Evolutionary conservation across 2,888 invertebrate genomes (phyloP), one percentile per base, ranked within the genome.

Genomic region (Pyrgus malvae): DNA sequence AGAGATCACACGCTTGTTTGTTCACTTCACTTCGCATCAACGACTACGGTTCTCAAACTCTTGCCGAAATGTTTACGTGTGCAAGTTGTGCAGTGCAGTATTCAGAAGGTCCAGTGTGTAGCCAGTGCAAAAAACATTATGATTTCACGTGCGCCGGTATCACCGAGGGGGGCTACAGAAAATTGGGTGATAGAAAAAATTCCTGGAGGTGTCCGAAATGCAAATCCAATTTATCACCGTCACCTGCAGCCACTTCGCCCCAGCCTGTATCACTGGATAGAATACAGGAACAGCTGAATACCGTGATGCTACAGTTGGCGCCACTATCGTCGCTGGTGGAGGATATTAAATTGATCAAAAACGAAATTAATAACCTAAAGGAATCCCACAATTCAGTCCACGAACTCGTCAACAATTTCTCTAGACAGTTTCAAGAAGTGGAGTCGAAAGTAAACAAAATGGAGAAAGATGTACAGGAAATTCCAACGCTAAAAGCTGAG

Each of bases 31-130:
- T 29, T 27, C 8, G n/a, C 14, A 6, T n/a, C 2, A 21, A 23
- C 21, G n/a, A n/a, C 50, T 14, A 21, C 9, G 50, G 0, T 51
- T 42, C 51, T 44, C 51, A 51, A 51, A 2, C 41, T 33, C n/a
- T 41, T 12, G 6, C 11, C 27, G 42, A 8, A 17, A 64, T 62
- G 61, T 48, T 60, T 23, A 49, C 38, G 6, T 64, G 64, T 31
- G 58, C 57, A 3, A 57, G 58, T 31, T 64, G 64, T 23, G 46
- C 45, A 14, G 8, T 31, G 9, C 11, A 59, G 37, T 42, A 56
- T 23, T 46, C 55, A 5, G 62, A 64, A 1, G 60, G 62, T 6
- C 46, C 51, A 9, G 4, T 35, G 21, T 51, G 51, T 16, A 44
- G 51, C 33, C 1, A 19, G 2, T 45, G 45, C 19, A 45, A 45